A percentile compares a stretch with the other conserved stretches of the same genome.
Conservation (phyloP, 2,113 vertebrate species). For the Geococcyx californianus region DNA sequence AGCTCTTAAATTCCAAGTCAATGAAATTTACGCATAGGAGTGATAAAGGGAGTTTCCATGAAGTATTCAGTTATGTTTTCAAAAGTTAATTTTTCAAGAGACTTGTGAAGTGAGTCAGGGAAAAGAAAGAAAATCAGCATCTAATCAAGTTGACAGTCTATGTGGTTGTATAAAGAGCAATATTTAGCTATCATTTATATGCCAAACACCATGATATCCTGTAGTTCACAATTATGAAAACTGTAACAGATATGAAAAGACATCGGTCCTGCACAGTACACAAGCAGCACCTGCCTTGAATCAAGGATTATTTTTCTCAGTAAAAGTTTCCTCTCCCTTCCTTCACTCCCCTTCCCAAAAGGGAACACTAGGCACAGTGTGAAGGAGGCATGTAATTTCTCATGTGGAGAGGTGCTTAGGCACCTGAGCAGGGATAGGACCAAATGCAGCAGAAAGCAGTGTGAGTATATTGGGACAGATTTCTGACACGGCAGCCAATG, state of each 20-base stretch:
- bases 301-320: background rate
- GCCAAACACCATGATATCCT: background rate
- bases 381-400: background rate
- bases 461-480: background rate
- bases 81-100: constrained; percentile 30
- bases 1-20: constrained; percentile 43
- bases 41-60: constrained; percentile 37
- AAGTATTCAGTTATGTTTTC: constrained; percentile 37
- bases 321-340: background rate
- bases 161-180: background rate
- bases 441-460: background rate
- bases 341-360: background rate
- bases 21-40: constrained; percentile 28
- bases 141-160: background rate
- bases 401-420: background rate
- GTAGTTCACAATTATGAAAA: background rate
- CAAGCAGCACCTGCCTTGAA: background rate
- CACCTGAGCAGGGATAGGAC: accelerated
- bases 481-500: too few relatives aligned
- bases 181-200: background rate
- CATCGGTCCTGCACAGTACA: background rate
- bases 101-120: background rate
- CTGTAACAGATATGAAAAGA: background rate
- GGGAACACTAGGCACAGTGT: background rate
- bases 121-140: background rate